Conservation (phyloP, 2,797 vertebrate genomes). For the Gila robusta region DNA sequence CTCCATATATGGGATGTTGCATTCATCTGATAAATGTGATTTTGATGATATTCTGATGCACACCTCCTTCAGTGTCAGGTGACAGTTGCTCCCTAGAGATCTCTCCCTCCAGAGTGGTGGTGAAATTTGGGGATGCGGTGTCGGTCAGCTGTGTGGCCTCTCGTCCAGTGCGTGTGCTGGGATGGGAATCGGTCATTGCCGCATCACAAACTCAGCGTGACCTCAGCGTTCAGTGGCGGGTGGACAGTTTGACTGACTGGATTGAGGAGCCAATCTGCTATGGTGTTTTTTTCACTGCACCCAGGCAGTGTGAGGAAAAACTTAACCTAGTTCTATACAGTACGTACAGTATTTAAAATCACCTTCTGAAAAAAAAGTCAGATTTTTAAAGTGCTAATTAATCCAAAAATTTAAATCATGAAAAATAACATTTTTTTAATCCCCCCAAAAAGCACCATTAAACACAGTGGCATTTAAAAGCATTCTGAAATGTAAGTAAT, state of each 20-base stretch:
- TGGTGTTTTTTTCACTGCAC: slow-evolving; percentile 84
- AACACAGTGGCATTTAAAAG: not conserved
- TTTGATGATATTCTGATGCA: not conserved
- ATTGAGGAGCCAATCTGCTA: slow-evolving; percentile 87
- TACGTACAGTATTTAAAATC: slow-evolving; percentile 67
- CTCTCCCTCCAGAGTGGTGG: slow-evolving; percentile 80
- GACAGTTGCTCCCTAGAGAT: slow-evolving; percentile 82
- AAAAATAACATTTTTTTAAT: too few relatives aligned
- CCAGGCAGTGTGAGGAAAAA: slow-evolving; percentile 84
- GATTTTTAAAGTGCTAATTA: not conserved
- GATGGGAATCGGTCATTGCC: slow-evolving; percentile 82
- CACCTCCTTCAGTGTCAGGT: slow-evolving; percentile 72
- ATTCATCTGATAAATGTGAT: not conserved
- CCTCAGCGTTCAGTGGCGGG: slow-evolving; percentile 79
- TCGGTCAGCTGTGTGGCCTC: slow-evolving; percentile 79
- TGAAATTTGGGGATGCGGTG: slow-evolving; percentile 81
- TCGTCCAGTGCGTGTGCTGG: slow-evolving; percentile 80
- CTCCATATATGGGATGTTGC: not conserved
- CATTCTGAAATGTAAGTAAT: not conserved
- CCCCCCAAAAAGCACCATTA: not conserved
- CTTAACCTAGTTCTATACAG: slow-evolving; percentile 84
- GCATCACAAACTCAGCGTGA: slow-evolving; percentile 78
- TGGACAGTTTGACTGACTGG: slow-evolving; percentile 84
- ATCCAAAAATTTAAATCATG: not conserved
- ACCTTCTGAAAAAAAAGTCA: not conserved